phyloP scores from a whole-genome alignment of 2,113 vertebrate species.

The Paraplagusia blochii region DNA sequence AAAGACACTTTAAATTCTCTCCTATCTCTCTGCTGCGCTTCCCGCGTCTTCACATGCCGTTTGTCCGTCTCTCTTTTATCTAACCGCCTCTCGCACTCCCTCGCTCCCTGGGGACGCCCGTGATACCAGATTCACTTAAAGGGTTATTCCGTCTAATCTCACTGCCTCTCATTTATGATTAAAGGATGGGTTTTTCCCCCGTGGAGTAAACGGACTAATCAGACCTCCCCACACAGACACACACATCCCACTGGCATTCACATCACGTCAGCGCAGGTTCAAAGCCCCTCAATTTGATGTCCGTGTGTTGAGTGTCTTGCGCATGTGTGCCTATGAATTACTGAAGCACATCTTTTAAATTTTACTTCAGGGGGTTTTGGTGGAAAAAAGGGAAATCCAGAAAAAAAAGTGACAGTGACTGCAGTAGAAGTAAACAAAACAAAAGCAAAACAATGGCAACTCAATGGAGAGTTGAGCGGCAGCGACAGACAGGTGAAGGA shows the following conservation, averaged over 20 bases:
- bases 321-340: slow-evolving; percentile 26
- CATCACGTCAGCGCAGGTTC: slow-evolving; percentile 35
- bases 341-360: slow-evolving; percentile 24
- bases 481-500: slow-evolving; percentile 2
- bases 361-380: slow-evolving; percentile 27
- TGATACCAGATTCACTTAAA: slow-evolving; percentile 64
- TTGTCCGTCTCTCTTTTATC: slow-evolving; percentile 35
- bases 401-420: background rate
- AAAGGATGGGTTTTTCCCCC: slow-evolving; percentile 46
- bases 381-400: background rate
- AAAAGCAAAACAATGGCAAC: background rate
- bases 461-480: slow-evolving; percentile 18
- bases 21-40: slow-evolving; percentile 24
- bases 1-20: slow-evolving; percentile 33
- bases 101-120: slow-evolving; percentile 38
- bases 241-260: slow-evolving; percentile 45
- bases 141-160: slow-evolving; percentile 63
- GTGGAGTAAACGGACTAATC: slow-evolving; percentile 54
- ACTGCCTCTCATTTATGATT: slow-evolving; percentile 59
- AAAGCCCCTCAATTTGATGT: slow-evolving; percentile 11
- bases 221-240: slow-evolving; percentile 26
- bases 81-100: slow-evolving; percentile 9
- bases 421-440: slow-evolving; percentile 15
- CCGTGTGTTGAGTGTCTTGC: slow-evolving; percentile 6
- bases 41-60: slow-evolving; percentile 19